phyloP scores from a whole-genome alignment of 1,140 invertebrate species.

The Trachymyrmex cornetzi region DNA sequence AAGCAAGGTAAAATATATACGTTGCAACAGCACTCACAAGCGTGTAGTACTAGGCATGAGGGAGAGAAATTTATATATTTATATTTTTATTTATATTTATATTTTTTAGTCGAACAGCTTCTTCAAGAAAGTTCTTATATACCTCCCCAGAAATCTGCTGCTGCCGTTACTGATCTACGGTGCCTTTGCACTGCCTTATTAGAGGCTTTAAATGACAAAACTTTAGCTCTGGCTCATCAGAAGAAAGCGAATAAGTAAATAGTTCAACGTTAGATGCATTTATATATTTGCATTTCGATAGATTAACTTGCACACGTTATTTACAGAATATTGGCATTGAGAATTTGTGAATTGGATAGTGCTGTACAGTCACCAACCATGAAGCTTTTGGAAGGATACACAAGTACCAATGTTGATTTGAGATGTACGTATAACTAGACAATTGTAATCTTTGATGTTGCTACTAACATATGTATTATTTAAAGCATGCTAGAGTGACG shows the following conservation, averaged over 20 bases:
- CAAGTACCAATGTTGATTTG: slow-evolving; percentile 86
- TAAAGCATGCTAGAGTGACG: no score
- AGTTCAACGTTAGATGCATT: slow-evolving; percentile 25
- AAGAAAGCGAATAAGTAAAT: slow-evolving; percentile 93
- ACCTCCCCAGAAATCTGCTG: slow-evolving; percentile 90
- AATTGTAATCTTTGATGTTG: background rate
- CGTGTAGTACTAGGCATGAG: no score
- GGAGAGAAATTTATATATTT: no score
- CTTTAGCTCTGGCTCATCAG: slow-evolving; percentile 93
- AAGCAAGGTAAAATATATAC: slow-evolving; percentile 87
- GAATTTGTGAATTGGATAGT: slow-evolving; percentile 88
- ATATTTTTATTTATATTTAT: no score
- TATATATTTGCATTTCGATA: background rate
- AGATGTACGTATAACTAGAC: slow-evolving; percentile 72
- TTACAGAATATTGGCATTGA: slow-evolving; percentile 87
- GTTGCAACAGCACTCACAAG: no score
- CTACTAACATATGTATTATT: background rate
- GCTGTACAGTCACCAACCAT: slow-evolving; percentile 87
- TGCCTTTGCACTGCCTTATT: slow-evolving; percentile 92
- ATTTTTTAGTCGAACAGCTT: slow-evolving; percentile 88
- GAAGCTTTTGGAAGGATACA: slow-evolving; percentile 88
- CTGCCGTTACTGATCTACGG: slow-evolving; percentile 91
- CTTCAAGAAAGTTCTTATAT: slow-evolving; percentile 89
- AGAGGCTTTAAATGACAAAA: slow-evolving; percentile 95
- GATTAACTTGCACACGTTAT: background rate